Evolutionary conservation across 2,888 invertebrate species (phyloP), one percentile per base, ranked within the genome.

Genomic region (Andricus quercusramuli): DNA sequence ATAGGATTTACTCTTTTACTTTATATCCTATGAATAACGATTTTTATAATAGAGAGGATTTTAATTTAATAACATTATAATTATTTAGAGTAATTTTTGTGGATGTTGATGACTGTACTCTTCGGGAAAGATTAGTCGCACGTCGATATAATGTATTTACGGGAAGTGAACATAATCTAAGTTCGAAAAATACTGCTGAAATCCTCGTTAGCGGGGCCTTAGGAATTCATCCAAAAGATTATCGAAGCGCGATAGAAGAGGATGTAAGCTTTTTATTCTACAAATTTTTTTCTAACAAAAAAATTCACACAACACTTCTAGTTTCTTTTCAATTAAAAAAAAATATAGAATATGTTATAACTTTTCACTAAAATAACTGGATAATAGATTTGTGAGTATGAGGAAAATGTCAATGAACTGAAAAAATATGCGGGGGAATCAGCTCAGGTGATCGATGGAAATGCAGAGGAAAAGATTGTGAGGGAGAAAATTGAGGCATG

Each of bases 71-170:
- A 64, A 4, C 5, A 25, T 64, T 29, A 64, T 64, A 25, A 64
- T 41, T 51, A 79, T 81, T 64, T 86, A 95, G 94, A 51, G 91
- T 94, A 77, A 93, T 95, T 89, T 93, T 94, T 85, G 86, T 95
- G 85, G 93, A 93, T 83, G 90, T 91, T 62, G 91, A 93, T 29
- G 87, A 88, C 84, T 89, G 88, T 29, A 91, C 90, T 37, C 94
- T 94, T 85, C 93, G 93, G 85, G 83, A 90, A 68, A 93, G 94
- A 41, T 84, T 91, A 3, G 70, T 90, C 56, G 84, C 90, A n/a
- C 89, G 91, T 56, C 93, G 92, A 32, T 92, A 93, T 79, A 93
- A 94, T 88, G 90, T 92, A 90, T 93, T 93, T 85, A 93, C 94
- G 8, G 94, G 94, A 67, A 87, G 86, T 80, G 82, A 86, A 41